Conservation (phyloP, 2,797 vertebrate species). For the Odontamblyopus rebecca region DNA sequence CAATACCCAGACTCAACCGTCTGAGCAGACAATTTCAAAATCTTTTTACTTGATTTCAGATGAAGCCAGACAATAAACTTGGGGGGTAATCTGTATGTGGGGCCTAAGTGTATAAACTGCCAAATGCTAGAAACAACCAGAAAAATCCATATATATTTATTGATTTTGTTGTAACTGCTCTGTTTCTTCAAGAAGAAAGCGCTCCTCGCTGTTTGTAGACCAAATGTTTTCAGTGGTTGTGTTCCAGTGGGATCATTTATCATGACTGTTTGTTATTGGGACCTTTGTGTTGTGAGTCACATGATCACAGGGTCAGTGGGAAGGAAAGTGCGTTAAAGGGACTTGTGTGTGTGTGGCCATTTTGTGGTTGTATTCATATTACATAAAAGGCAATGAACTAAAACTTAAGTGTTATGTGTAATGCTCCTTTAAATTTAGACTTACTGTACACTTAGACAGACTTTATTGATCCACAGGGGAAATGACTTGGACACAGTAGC, state of each 20-base stretch:
- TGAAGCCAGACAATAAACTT: no score
- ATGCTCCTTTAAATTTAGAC: not conserved
- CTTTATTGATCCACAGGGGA: no score
- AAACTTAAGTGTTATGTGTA: not conserved
- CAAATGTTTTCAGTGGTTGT: slow-evolving; percentile 25
- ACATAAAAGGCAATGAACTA: not conserved
- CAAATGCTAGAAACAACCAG: no score
- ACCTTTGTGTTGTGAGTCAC: slow-evolving; percentile 5
- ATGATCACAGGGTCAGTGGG: slow-evolving; percentile 29
- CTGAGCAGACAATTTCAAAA: no score
- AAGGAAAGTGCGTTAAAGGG: slow-evolving; percentile 21
- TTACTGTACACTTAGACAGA: no score
- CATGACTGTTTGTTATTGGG: slow-evolving; percentile 21
- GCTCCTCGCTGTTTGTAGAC: not conserved
- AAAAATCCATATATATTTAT: no score
- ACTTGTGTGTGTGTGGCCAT: not conserved
- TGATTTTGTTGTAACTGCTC: no score
- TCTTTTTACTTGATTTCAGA: no score
- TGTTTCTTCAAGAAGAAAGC: not conserved
- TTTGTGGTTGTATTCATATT: not conserved
- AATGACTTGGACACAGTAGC: no score
- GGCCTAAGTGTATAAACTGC: no score
- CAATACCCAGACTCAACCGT: no score
- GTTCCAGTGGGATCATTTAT: not conserved
- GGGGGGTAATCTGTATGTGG: no score